phyloP scores from a whole-genome alignment of 2,797 vertebrate species.

The Pipistrellus nathusii region DNA sequence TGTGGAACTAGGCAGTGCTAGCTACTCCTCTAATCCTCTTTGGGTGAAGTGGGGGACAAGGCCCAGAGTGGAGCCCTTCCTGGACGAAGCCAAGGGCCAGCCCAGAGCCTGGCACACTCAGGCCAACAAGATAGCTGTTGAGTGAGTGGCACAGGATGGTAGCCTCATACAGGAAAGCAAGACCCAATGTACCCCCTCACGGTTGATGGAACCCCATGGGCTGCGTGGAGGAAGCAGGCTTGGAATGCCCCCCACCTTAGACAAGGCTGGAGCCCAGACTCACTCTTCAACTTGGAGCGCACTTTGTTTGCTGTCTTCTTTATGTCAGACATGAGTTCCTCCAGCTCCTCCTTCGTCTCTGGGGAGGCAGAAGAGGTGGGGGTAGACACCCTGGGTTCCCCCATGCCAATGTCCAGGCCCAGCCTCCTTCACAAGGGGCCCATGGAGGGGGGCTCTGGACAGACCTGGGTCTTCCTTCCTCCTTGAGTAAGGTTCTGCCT shows the following conservation, averaged over 20 bases:
- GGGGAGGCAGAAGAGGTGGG: background rate
- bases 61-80: background rate
- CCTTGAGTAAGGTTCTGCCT: background rate
- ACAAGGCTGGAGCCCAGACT: conserved; percentile 83
- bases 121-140: background rate
- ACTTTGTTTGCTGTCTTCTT: conserved; percentile 98
- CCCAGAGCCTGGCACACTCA: background rate
- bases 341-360: conserved; percentile 97
- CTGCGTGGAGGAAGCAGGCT: background rate
- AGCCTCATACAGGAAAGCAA: background rate
- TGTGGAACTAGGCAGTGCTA: background rate
- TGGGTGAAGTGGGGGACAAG: background rate
- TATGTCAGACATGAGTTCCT: conserved; percentile 97
- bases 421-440: background rate
- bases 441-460: accelerated
- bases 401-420: background rate
- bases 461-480: background rate
- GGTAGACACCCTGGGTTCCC: background rate
- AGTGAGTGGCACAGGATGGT: background rate
- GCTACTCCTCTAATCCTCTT: background rate
- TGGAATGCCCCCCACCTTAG: background rate
- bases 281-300: conserved; percentile 98
- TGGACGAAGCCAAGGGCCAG: background rate
- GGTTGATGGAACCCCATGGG: background rate
- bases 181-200: background rate